phyloP scores from a whole-genome alignment of 2,797 vertebrate species.

The Crypturellus tataupa region DNA sequence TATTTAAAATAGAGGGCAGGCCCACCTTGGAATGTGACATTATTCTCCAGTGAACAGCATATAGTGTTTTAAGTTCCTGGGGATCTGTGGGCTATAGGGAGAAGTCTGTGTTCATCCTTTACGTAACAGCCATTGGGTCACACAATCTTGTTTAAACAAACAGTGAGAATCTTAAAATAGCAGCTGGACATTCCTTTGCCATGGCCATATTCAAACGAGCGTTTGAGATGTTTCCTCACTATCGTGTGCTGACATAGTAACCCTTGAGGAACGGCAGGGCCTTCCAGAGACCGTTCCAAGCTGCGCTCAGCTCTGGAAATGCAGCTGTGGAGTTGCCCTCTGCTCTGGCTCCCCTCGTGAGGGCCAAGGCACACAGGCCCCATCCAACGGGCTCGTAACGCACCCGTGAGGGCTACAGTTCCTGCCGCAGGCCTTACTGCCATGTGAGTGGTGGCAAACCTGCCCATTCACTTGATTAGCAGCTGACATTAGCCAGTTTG shows the following conservation, averaged over 20 bases:
- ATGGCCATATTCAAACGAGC: conserved; percentile 61
- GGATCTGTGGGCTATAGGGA: neutral
- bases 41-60: neutral
- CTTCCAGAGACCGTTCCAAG: neutral
- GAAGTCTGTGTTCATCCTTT: conserved; percentile 51
- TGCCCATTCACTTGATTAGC: neutral
- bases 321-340: neutral
- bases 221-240: conserved; percentile 62
- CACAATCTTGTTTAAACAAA: conserved; percentile 63
- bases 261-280: conserved; percentile 24
- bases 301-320: neutral
- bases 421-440: neutral
- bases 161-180: conserved; percentile 70
- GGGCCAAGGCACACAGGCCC: neutral
- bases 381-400: neutral
- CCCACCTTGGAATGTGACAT: neutral
- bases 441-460: neutral
- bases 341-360: neutral
- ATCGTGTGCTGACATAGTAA: conserved; percentile 41
- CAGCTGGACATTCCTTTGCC: conserved; percentile 43
- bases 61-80: neutral
- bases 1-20: neutral
- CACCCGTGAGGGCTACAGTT: neutral
- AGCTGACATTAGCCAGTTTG: neutral
- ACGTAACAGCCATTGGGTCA: conserved; percentile 48